Evolutionary conservation across 2,113 vertebrate genomes (phyloP), one percentile per base, ranked within the genome.

Genomic region (Cynopterus brachyotis): DNA sequence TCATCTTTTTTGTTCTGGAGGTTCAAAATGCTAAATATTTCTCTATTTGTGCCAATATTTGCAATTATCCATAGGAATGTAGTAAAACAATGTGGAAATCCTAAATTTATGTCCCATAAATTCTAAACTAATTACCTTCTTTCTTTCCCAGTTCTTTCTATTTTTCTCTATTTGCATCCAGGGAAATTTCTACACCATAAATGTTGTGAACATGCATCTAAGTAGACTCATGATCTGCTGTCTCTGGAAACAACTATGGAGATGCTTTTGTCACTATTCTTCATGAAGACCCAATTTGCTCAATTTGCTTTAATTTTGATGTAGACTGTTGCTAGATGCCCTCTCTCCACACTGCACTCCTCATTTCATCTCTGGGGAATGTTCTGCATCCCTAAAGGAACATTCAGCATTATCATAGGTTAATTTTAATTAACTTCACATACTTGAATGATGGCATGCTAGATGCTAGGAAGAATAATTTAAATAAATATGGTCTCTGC

Each of bases 371-470:
- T 94, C 64, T 90, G 24, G 42, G 59, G 30, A 94, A 91, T 37
- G 5, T 55, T 83, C 59, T 94, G 30, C 15, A 81, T 50, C 6
- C 40, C 73, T 94, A 81, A 89, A 94, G 59, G 60, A 83, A 88
- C 24, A 64, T 81, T 89, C 19, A 42, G 17, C 16, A 81, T 89
- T 72, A 81, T 47, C 32, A 90, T 83, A 47, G 57, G 32, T 64
- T 93, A 90, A 13, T 88, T 94, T 96, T 97, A 95, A 96, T 92
- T 97, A 96, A 94, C 8, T 83, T 92, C 17, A 67, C 13, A 24
- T 87, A 94, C 32, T 81, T 88, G 24, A 94, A 88, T 67, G 45
- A 87, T 87, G 35, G 15, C 53, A 81, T 53, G 7, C 30, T 69
- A 88, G 53, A 69, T 93, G 47, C 13, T 95, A 92, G 24, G 60